Evolutionary conservation across 2,113 vertebrate species (phyloP).

Genomic region (Laterallus jamaicensis): DNA sequence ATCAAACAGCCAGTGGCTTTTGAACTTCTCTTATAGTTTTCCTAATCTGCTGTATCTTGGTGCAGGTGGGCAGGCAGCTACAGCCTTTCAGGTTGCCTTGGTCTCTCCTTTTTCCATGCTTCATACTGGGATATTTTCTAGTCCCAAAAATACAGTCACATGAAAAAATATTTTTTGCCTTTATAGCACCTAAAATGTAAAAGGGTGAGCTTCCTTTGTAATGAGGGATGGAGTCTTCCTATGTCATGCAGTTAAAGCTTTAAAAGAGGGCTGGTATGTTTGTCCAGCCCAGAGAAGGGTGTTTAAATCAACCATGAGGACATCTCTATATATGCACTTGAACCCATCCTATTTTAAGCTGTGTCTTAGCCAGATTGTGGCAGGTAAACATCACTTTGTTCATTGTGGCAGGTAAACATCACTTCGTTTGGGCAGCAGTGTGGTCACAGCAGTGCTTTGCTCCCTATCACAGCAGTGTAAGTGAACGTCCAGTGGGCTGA

Average conservation of each 20-base stretch:
- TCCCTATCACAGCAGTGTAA: not conserved
- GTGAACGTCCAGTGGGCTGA: not conserved
- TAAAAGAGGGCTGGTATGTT: not conserved
- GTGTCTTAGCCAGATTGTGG: not conserved
- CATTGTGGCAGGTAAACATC: not conserved
- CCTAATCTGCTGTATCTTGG: not conserved
- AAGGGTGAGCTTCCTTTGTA: not conserved
- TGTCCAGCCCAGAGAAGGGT: not conserved
- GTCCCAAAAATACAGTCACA: not conserved
- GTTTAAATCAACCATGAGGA: not conserved
- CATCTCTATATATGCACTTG: not conserved
- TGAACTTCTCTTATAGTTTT: not conserved
- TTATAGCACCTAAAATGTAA: not conserved
- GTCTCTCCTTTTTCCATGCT: not conserved
- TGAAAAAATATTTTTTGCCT: not conserved
- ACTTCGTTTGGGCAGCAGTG: not conserved
- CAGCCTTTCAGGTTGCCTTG: not conserved
- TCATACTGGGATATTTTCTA: not conserved
- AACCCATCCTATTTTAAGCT: not conserved
- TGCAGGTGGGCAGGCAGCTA: not conserved
- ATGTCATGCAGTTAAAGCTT: not conserved
- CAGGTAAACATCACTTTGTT: not conserved
- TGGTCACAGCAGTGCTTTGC: not conserved
- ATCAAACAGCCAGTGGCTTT: not conserved
- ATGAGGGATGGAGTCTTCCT: not conserved